Evolutionary conservation across 1,140 invertebrate genomes (phyloP).

Genomic region (Stegodyphus dumicola): DNA sequence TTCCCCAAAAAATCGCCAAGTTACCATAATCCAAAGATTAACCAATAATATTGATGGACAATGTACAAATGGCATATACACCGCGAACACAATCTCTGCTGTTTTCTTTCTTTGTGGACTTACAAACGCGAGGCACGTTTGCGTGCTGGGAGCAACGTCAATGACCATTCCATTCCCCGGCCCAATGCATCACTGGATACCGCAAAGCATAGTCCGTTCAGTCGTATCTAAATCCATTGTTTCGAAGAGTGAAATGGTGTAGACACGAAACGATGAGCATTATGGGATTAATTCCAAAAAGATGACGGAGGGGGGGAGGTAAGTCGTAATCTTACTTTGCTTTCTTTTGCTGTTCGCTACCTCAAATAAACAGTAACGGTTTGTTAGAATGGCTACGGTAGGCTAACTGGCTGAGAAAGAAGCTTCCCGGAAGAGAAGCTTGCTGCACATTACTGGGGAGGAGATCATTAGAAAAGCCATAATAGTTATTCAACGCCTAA

Average conservation of each 20-base stretch:
- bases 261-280: not conserved
- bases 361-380: not conserved
- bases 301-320: not conserved
- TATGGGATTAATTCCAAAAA: not conserved
- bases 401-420: not conserved
- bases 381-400: not conserved
- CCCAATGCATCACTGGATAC: not conserved
- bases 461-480: not conserved
- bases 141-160: not conserved
- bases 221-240: conserved; percentile 30
- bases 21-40: no score
- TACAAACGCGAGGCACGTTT: not conserved
- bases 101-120: not conserved
- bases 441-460: not conserved
- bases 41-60: no score
- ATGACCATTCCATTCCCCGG: conserved; percentile 3
- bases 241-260: not conserved
- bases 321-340: not conserved
- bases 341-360: not conserved
- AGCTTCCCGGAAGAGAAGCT: not conserved
- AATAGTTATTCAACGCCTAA: not conserved
- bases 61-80: no score
- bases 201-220: conserved; percentile 13
- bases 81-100: no score
- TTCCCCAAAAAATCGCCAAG: no score